A percentile compares a stretch with the other conserved stretches of the same genome.
Conservation (phyloP, 1,140 invertebrate genomes). For the Saccostrea echinata region DNA sequence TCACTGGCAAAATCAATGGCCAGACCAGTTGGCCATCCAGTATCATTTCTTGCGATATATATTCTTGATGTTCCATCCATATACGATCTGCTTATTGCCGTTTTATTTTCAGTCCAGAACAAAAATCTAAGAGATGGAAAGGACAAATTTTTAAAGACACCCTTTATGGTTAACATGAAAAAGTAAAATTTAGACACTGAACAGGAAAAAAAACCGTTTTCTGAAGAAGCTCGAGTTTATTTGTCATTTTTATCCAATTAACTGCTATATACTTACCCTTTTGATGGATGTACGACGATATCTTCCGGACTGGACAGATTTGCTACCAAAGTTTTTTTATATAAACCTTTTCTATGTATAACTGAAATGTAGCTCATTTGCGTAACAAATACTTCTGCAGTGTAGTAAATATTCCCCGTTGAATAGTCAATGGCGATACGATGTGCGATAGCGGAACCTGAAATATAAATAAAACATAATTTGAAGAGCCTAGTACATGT, state of each 20-base stretch:
- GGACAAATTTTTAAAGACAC: no score
- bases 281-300: constrained; percentile 37
- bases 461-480: no score
- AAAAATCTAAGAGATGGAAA: not conserved
- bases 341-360: not conserved
- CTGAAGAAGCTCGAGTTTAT: no score
- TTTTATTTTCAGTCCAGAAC: constrained; percentile 7
- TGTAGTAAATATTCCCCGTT: constrained; percentile 42
- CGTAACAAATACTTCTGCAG: not conserved
- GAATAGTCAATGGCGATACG: constrained; percentile 47
- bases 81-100: not conserved
- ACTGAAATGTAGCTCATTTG: constrained; percentile 22
- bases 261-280: constrained; percentile 49
- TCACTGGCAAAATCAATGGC: constrained; percentile 15
- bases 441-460: not conserved
- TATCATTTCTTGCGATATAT: not conserved
- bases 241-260: no score
- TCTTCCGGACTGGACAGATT: constrained; percentile 8
- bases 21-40: not conserved
- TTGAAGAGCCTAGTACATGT: no score
- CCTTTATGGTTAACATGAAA: no score
- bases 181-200: no score
- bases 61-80: constrained; percentile 24
- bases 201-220: no score
- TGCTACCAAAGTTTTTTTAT: not conserved